Percentiles rank a stretch among this genome's conserved stretches.
phyloP scores from a whole-genome alignment of 2,797 vertebrate species.

The Rhynchonycteris naso region DNA sequence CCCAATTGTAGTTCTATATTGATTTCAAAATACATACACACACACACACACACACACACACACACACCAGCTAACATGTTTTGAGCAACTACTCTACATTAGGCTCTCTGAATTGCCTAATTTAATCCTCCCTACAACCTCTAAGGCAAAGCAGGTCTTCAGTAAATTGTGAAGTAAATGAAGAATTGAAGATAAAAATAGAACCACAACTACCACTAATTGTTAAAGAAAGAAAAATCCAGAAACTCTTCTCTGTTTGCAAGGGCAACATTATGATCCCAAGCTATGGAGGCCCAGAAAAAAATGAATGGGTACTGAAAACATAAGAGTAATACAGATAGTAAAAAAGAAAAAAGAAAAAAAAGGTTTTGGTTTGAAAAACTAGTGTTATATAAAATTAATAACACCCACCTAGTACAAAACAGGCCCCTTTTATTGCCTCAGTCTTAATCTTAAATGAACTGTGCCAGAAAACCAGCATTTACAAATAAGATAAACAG shows the following conservation, averaged over 20 bases:
- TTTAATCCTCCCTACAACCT: not conserved
- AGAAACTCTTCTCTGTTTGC: not conserved
- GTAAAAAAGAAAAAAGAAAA: not conserved
- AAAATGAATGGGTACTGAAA: not conserved
- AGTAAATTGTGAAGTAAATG: not conserved
- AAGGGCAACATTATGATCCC: not conserved
- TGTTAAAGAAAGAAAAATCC: not conserved
- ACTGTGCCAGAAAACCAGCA: not conserved
- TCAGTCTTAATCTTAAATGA: not conserved
- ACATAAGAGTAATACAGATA: not conserved
- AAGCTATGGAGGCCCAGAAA: not conserved
- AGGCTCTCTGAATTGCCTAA: constrained; percentile 18
- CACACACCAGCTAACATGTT: not conserved
- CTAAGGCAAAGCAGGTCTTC: constrained; percentile 28
- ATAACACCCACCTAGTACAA: not conserved
- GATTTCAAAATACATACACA: constrained; percentile 35
- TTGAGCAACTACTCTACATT: not conserved
- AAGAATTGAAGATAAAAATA: constrained; percentile 17
- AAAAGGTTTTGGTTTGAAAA: constrained; percentile 30
- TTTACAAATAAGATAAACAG: not conserved
- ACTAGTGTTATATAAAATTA: not conserved
- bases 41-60: not conserved
- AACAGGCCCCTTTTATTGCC: not conserved
- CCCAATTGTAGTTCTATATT: not conserved
- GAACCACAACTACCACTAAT: not conserved